Evolutionary conservation across 2,113 vertebrate genomes (phyloP).

Genomic region (Gopherus flavomarginatus): DNA sequence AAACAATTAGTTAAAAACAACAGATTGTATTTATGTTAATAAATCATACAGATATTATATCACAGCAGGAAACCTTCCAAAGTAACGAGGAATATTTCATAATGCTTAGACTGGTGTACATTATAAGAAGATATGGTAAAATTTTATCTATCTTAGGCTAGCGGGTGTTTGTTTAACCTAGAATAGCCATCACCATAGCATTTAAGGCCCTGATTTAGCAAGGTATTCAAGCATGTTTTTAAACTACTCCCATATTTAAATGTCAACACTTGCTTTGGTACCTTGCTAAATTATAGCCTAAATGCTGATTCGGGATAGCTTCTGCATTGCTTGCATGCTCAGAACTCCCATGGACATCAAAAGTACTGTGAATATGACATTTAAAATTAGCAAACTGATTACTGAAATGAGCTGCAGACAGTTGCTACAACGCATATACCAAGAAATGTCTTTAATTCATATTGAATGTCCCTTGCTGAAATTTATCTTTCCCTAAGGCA

Average conservation of each 20-base stretch:
- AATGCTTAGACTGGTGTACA: not conserved
- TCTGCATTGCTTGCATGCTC: not conserved
- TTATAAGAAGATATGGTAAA: rapidly evolving
- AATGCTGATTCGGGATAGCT: not conserved
- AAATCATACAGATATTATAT: conserved; percentile 35
- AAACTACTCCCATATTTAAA: not conserved
- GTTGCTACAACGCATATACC: rapidly evolving
- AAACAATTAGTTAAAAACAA: conserved; percentile 55
- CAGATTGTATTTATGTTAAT: conserved; percentile 26
- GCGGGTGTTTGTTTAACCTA: not conserved
- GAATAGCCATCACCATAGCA: rapidly evolving
- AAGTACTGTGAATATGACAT: not conserved
- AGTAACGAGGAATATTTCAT: conserved; percentile 44
- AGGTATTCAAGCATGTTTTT: not conserved
- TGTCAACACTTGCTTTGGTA: not conserved
- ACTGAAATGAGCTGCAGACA: not conserved
- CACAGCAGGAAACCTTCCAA: conserved; percentile 50
- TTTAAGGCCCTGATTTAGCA: rapidly evolving
- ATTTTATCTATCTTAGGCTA: rapidly evolving
- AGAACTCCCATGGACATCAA: not conserved
- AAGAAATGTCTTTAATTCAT: not conserved
- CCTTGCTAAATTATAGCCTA: not conserved
- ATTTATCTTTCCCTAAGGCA: not conserved
- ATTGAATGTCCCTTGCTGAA: rapidly evolving
- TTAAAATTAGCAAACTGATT: not conserved